Evolutionary conservation across 2,113 vertebrate genomes (phyloP).

Genomic region (Tychaedon coryphoeus): DNA sequence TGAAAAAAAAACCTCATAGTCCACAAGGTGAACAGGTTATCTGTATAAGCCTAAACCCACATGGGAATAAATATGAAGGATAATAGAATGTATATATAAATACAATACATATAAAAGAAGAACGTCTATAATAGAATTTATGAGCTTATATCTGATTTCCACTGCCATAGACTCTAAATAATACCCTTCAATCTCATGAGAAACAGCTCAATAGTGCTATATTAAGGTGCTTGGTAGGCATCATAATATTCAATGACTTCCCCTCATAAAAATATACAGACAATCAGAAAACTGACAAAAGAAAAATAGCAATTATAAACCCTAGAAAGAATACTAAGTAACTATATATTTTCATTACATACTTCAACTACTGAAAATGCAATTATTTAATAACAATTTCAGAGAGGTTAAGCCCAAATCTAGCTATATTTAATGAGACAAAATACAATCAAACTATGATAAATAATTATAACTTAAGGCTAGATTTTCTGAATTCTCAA

Average conservation of each 20-base stretch:
- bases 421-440: neutral
- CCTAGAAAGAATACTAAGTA: neutral
- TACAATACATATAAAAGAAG: neutral
- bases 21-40: neutral
- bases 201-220: neutral
- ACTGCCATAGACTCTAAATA: neutral
- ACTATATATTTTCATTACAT: neutral
- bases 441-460: neutral
- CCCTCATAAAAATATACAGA: neutral
- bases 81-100: neutral
- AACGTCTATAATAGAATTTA: neutral
- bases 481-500: neutral
- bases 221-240: neutral
- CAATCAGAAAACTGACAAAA: neutral
- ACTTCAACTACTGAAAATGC: neutral
- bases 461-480: neutral
- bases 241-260: neutral
- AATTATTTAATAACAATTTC: neutral
- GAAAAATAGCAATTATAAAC: neutral
- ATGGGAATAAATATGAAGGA: neutral
- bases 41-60: neutral
- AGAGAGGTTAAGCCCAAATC: neutral
- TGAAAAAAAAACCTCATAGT: neutral
- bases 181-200: neutral
- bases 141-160: neutral